phyloP scores from a whole-genome alignment of 2,113 vertebrate genomes.

The Calyptomena viridis region DNA sequence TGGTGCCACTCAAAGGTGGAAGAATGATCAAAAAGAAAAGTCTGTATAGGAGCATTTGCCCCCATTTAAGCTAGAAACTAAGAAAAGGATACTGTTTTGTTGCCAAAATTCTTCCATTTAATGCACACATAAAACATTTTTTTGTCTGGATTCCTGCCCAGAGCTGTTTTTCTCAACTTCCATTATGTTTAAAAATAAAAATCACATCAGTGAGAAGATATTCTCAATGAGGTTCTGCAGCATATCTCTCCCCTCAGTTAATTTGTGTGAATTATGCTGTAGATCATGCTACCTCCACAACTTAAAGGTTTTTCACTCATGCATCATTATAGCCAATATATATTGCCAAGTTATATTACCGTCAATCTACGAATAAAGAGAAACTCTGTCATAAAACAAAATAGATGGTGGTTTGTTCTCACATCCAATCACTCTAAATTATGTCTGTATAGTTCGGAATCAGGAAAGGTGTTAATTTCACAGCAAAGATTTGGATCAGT shows the following conservation, averaged over 20 bases:
- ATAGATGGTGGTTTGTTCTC: neutral
- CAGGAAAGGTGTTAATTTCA: neutral
- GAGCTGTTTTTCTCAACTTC: constrained; percentile 50
- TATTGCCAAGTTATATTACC: neutral
- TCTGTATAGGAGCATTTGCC: neutral
- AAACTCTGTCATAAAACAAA: neutral
- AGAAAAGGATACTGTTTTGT: constrained; percentile 20
- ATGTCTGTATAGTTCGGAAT: neutral
- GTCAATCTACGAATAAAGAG: neutral
- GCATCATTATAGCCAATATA: neutral
- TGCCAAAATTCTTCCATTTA: constrained; percentile 47
- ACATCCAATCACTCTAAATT: constrained; percentile 3
- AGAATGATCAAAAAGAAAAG: neutral
- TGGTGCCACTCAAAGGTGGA: neutral
- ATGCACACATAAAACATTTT: neutral
- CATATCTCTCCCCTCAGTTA: neutral
- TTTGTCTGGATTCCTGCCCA: constrained; percentile 42
- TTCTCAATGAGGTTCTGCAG: neutral
- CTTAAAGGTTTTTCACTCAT: constrained; percentile 15
- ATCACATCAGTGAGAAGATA: constrained; percentile 12
- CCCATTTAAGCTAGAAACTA: constrained; percentile 30
- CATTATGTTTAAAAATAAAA: constrained; percentile 65
- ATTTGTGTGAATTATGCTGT: constrained; percentile 13
- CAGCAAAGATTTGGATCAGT: neutral
- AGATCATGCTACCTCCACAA: constrained; percentile 7